Conservation (phyloP, 2,113 vertebrate species). For the Turdus rufiventris region DNA sequence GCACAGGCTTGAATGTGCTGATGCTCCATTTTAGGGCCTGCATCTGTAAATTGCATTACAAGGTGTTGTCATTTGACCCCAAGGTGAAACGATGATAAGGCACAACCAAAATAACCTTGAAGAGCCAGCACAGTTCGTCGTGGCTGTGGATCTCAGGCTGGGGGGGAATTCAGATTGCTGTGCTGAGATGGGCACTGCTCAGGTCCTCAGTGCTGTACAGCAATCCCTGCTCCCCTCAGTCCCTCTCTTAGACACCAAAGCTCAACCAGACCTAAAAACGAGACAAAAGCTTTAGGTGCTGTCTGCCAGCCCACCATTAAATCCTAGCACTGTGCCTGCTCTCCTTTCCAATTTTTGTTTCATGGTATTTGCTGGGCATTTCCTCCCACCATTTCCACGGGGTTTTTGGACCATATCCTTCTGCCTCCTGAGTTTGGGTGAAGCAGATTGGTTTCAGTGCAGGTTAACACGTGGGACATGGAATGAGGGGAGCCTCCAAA, state of each 20-base stretch:
- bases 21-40: not conserved
- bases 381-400: not conserved
- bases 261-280: not conserved
- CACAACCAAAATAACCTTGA: not conserved
- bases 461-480: not conserved
- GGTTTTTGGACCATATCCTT: not conserved
- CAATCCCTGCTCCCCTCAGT: not conserved
- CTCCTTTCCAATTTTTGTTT: not conserved
- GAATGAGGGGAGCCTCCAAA: not conserved
- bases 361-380: not conserved
- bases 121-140: not conserved
- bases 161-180: not conserved
- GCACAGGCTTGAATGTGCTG: not conserved
- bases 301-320: not conserved
- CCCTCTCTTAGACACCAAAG: not conserved
- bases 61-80: not conserved
- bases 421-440: not conserved
- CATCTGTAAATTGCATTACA: not conserved
- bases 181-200: not conserved
- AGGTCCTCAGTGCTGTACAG: not conserved
- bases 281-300: not conserved
- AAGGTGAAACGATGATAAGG: not conserved
- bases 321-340: not conserved
- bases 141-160: not conserved
- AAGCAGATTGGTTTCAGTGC: not conserved